phyloP scores from a whole-genome alignment of 2,797 vertebrate species.

The Falco concolor region DNA sequence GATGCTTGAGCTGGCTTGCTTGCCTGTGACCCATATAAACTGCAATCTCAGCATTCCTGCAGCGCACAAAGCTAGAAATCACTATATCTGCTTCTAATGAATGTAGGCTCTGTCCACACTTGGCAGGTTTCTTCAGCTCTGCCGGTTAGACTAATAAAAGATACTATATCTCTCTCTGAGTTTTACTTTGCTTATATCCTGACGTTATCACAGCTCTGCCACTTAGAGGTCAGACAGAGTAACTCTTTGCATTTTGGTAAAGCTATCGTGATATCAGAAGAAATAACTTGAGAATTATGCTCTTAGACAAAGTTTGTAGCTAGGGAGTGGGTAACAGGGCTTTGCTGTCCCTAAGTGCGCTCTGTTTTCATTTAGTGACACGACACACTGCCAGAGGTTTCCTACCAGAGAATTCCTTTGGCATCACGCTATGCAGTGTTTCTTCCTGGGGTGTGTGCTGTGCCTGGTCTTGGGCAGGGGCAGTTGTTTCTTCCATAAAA shows the following conservation, averaged over 20 bases:
- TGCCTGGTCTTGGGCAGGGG: not conserved
- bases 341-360: not conserved
- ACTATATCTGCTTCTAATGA: constrained; percentile 17
- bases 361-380: not conserved
- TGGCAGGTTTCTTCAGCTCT: constrained; percentile 28
- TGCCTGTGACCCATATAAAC: not conserved
- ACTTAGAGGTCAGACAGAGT: not conserved
- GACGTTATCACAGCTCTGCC: not conserved
- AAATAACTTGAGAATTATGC: not conserved
- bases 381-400: not conserved
- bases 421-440: accelerated
- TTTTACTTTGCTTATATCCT: not conserved
- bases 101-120: not conserved
- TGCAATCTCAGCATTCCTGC: constrained; percentile 2
- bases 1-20: not conserved
- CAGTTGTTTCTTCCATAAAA: not conserved
- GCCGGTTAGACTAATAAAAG: not conserved
- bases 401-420: not conserved
- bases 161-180: not conserved
- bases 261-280: not conserved
- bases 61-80: constrained; percentile 10
- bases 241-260: not conserved
- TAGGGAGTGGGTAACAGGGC: not conserved
- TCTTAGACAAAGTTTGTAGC: not conserved
- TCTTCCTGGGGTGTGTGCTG: not conserved